Conservation (phyloP, 2,888 invertebrate genomes). For the Camponotus fellah region DNA sequence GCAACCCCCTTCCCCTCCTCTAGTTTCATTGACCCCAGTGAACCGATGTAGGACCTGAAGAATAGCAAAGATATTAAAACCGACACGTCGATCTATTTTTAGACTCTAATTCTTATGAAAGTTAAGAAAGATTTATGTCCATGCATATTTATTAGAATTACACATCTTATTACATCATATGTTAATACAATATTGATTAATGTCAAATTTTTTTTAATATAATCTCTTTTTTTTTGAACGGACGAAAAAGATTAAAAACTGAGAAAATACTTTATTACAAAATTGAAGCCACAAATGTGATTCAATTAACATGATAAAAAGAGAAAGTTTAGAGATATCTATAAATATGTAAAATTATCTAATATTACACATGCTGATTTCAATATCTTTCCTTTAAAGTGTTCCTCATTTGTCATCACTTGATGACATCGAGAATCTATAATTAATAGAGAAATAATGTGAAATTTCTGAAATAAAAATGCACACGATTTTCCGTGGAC, state of each 20-base stretch:
- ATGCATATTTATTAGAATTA: neutral
- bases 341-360: neutral
- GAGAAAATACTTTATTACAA: neutral
- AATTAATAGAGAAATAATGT: neutral
- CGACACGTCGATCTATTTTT: neutral
- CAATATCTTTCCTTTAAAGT: neutral
- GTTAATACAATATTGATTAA: neutral
- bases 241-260: neutral
- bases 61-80: neutral
- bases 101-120: neutral
- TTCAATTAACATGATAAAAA: neutral
- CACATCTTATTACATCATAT: neutral
- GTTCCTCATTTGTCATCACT: neutral
- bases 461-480: neutral
- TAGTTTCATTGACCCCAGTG: neutral
- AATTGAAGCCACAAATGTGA: neutral
- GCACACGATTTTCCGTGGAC: neutral
- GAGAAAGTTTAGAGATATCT: neutral
- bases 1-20: neutral
- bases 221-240: neutral
- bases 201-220: neutral
- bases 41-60: neutral
- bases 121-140: neutral
- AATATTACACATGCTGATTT: neutral
- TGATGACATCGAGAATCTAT: neutral